A percentile compares a stretch with the other conserved stretches of the same genome.
These are phyloP conservation scores for Odocoileus hemionus DNA, from an alignment of 2,113 vertebrate species.

Conservation along the genomic window DNA sequence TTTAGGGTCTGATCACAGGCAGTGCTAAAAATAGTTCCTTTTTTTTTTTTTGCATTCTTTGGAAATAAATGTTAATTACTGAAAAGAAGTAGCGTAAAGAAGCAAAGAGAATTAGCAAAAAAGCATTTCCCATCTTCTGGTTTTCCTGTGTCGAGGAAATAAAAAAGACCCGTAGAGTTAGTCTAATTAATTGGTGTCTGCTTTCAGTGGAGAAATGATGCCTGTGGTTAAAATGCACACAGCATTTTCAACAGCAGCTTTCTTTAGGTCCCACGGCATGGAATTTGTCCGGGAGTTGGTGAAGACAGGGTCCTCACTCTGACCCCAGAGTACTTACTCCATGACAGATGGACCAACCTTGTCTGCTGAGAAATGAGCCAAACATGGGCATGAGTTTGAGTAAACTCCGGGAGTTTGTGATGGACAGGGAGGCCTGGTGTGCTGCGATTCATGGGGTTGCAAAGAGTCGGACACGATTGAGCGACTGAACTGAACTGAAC, in stretches of 20 bases:
- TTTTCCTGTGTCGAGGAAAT: rapidly evolving
- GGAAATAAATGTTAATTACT: rapidly evolving
- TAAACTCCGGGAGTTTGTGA: too few relatives aligned
- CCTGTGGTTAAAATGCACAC: rapidly evolving
- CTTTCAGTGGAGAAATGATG: neutral
- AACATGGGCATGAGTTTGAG: too few relatives aligned
- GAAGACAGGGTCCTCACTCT: rapidly evolving
- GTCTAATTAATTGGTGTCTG: neutral
- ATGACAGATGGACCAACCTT: rapidly evolving
- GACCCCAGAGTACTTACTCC: rapidly evolving
- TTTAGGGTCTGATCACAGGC: neutral
- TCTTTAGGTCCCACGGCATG: rapidly evolving
- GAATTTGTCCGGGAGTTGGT: rapidly evolving
- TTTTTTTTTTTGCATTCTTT: rapidly evolving
- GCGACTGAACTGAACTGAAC: too few relatives aligned
- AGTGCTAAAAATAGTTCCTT: too few relatives aligned
- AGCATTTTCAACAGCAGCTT: neutral
- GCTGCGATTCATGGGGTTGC: too few relatives aligned
- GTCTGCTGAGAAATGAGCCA: neutral
- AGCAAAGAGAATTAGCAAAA: rapidly evolving
- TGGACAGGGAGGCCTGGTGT: too few relatives aligned
- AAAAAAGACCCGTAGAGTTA: rapidly evolving
- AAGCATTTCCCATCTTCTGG: rapidly evolving
- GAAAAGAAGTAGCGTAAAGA: rapidly evolving
- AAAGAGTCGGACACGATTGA: too few relatives aligned